These are phyloP conservation scores for Malacosoma neustria DNA, from an alignment of 2,888 invertebrate species.

Conservation along the genomic window DNA sequence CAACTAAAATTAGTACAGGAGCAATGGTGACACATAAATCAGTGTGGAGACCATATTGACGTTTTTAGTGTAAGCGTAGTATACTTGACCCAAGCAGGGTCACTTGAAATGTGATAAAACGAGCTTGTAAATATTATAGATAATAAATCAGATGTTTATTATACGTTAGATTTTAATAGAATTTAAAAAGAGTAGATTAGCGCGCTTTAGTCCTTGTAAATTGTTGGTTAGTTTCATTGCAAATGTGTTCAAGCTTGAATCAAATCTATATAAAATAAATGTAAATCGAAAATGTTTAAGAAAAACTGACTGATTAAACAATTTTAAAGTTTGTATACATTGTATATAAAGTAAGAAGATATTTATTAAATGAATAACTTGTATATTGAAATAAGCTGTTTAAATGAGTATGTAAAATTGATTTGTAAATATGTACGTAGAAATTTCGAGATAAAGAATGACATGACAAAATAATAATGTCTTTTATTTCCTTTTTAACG, in stretches of 20 bases:
- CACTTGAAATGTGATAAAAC: constrained; percentile 67
- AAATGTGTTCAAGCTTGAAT: constrained; percentile 58
- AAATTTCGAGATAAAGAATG: constrained; percentile 39
- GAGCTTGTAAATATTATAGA: constrained; percentile 69
- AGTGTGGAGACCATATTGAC: constrained; percentile 84
- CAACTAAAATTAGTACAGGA: constrained; percentile 75
- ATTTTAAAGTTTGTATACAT: constrained; percentile 19
- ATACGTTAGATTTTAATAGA: constrained; percentile 36
- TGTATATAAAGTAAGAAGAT: constrained; percentile 48
- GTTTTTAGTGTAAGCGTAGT: constrained; percentile 30
- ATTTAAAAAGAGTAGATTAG: constrained; percentile 29
- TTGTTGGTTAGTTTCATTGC: constrained; percentile 52
- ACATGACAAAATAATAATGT: no score
- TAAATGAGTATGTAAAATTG: constrained; percentile 15
- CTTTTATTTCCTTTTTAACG: no score
- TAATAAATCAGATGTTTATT: constrained; percentile 55
- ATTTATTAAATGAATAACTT: constrained; percentile 25
- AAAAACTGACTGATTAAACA: constrained; percentile 56
- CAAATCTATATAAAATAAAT: constrained; percentile 22
- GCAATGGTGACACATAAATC: constrained; percentile 76
- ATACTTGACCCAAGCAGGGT: constrained; percentile 30
- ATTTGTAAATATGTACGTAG: constrained; percentile 50
- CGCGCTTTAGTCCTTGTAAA: constrained; percentile 26
- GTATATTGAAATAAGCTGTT: constrained; percentile 29
- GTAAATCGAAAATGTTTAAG: constrained; percentile 17